Percentiles rank a stretch among this genome's conserved stretches.
Conservation (phyloP, 2,113 vertebrate species). For the Polypterus senegalus region DNA sequence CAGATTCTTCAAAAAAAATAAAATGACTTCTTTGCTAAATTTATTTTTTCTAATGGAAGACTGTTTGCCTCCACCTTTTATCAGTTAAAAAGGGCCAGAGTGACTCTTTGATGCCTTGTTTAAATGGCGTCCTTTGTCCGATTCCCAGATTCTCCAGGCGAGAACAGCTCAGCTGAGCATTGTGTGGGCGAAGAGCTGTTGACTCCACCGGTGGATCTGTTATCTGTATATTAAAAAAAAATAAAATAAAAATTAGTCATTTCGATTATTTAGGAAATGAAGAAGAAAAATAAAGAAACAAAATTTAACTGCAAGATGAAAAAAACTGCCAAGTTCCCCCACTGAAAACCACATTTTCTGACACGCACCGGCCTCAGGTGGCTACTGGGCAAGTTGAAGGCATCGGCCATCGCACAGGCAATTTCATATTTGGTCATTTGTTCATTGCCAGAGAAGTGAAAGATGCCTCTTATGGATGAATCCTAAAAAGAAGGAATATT, state of each 20-base stretch:
- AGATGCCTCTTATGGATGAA: conserved; percentile 70
- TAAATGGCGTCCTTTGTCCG: conserved; percentile 67
- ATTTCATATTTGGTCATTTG: conserved; percentile 97
- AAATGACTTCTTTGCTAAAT: too few species aligned
- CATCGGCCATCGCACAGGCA: conserved; percentile 77
- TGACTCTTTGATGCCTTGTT: conserved; percentile 64
- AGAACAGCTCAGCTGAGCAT: conserved; percentile 78
- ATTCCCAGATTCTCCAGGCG: conserved; percentile 75
- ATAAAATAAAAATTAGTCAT: not conserved
- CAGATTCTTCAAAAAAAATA: too few species aligned
- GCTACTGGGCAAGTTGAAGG: conserved; percentile 79
- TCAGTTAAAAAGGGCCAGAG: conserved; percentile 91
- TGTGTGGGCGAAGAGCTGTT: conserved; percentile 64
- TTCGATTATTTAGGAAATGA: not conserved
- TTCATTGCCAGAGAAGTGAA: conserved; percentile 86
- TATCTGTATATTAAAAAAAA: conserved; percentile 46
- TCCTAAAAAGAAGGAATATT: conserved; percentile 58
- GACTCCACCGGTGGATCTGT: conserved; percentile 63
- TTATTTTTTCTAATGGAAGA: conserved; percentile 60
- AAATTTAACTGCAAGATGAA: too few species aligned
- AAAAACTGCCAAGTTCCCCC: too few species aligned
- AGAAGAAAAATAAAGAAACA: too few species aligned
- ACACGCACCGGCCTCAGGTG: conserved; percentile 78
- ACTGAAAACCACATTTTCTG: too few species aligned
- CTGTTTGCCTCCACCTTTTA: conserved; percentile 88